Conservation (phyloP, 64 coral and sea anemone species). For the Acropora yongei region DNA sequence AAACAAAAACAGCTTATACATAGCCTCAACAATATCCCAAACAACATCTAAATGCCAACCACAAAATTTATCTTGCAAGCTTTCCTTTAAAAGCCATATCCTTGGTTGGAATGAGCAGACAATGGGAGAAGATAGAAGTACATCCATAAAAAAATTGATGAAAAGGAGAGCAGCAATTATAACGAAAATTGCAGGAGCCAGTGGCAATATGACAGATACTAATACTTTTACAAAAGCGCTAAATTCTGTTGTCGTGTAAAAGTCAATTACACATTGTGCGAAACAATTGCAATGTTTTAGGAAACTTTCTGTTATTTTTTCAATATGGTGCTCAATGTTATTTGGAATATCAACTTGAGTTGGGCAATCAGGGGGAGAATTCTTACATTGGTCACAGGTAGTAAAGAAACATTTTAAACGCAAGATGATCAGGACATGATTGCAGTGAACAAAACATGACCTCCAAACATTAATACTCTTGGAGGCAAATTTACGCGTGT, state of each 20-base stretch:
- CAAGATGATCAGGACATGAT: not conserved
- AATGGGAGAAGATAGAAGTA: not conserved
- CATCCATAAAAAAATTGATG: not conserved
- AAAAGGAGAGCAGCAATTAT: not conserved
- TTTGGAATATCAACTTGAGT: not conserved
- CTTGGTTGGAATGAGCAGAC: not conserved
- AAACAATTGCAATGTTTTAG: not conserved
- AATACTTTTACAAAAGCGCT: not conserved
- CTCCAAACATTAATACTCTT: too few relatives aligned
- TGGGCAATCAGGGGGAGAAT: slow-evolving; percentile 1
- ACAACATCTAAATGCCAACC: too few relatives aligned
- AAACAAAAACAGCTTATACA: not conserved
- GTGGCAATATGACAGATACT: too few relatives aligned
- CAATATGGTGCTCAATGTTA: not conserved
- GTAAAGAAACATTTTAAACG: not conserved
- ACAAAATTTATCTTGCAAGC: too few relatives aligned
- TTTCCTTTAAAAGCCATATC: not conserved
- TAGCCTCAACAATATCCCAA: not conserved
- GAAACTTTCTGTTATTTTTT: not conserved
- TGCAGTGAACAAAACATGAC: not conserved
- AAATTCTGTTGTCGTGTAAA: not conserved
- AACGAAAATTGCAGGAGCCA: not conserved
- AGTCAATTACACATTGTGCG: not conserved
- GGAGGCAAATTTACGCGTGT: not conserved
- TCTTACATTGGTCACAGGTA: not conserved